Percentiles rank a stretch among this genome's conserved stretches.
These are phyloP conservation scores for Ips nitidus DNA, from an alignment of 1,140 invertebrate species.

Conservation along the genomic window DNA sequence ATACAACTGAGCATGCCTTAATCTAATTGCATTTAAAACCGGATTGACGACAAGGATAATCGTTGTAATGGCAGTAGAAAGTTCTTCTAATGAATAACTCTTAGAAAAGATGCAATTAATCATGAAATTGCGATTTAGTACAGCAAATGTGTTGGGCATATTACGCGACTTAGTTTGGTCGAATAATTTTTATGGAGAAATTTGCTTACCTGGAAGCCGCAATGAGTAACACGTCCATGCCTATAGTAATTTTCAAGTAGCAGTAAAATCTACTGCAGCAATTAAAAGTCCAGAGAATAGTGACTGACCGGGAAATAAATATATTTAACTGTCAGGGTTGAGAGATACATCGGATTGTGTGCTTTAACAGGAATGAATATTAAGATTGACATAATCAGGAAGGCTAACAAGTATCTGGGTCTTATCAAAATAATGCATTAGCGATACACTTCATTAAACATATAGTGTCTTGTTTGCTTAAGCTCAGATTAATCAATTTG, in stretches of 20 bases:
- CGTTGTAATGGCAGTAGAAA: slow-evolving; percentile 11
- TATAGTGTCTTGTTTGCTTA: background rate
- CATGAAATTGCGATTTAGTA: slow-evolving; percentile 5
- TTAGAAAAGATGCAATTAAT: slow-evolving; percentile 5
- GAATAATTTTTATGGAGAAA: background rate
- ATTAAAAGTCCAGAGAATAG: no score
- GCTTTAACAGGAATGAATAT: background rate
- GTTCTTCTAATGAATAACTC: slow-evolving; percentile 13
- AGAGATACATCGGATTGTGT: background rate
- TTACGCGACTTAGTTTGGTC: background rate
- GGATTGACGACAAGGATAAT: slow-evolving; percentile 10
- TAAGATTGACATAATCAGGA: slow-evolving; percentile 12
- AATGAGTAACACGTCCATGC: slow-evolving; percentile 12
- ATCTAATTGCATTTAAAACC: slow-evolving; percentile 14
- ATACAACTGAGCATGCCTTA: slow-evolving; percentile 2
- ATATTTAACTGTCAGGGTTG: no score
- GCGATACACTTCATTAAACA: slow-evolving; percentile 4
- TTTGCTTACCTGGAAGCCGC: slow-evolving; percentile 9
- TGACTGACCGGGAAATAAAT: no score
- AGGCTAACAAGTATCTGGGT: background rate
- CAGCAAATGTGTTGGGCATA: background rate
- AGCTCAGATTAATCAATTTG: slow-evolving; percentile 4
- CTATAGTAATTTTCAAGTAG: background rate
- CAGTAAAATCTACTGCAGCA: no score
- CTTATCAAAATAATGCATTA: slow-evolving; percentile 14